phyloP scores from a whole-genome alignment of 2,888 invertebrate genomes.

The Auanema freiburgensis region DNA sequence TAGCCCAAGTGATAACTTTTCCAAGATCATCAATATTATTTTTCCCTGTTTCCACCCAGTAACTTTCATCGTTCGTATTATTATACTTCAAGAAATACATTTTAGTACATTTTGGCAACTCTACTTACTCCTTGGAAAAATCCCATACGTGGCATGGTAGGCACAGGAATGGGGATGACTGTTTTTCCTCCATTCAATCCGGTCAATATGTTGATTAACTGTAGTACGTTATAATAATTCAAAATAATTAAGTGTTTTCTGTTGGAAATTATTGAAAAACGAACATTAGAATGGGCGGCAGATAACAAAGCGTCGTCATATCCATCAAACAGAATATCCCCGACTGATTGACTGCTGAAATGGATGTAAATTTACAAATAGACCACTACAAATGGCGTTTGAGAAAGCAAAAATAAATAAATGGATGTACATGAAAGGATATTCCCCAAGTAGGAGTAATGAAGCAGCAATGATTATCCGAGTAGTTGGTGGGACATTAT shows the following conservation, averaged over 20 bases:
- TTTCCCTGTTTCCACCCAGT: slow-evolving; percentile 55
- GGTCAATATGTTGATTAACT: slow-evolving; percentile 31
- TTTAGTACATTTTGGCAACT: neutral
- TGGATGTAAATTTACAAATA: slow-evolving; percentile 1
- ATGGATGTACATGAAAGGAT: slow-evolving; percentile 44
- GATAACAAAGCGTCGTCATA: slow-evolving; percentile 54
- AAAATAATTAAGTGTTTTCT: neutral
- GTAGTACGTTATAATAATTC: slow-evolving; percentile 4
- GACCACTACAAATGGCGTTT: neutral
- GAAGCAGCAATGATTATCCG: slow-evolving; percentile 33
- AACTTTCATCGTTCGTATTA: slow-evolving; percentile 54
- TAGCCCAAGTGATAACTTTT: slow-evolving; percentile 46
- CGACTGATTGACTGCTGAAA: slow-evolving; percentile 44
- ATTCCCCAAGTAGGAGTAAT: slow-evolving; percentile 43
- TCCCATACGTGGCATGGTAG: slow-evolving; percentile 49
- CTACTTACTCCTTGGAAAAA: slow-evolving; percentile 49
- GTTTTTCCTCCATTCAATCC: slow-evolving; percentile 32
- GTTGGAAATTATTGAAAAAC: neutral
- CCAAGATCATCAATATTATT: slow-evolving; percentile 45
- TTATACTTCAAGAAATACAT: slow-evolving; percentile 48
- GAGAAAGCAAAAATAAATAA: neutral
- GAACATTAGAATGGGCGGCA: slow-evolving; percentile 43
- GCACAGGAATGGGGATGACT: slow-evolving; percentile 56
- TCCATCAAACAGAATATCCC: slow-evolving; percentile 56
- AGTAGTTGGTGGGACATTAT: slow-evolving; percentile 31